Base-by-base conservation (phyloP, 2,888 invertebrate species). In the Polyploca ridens region DNA sequence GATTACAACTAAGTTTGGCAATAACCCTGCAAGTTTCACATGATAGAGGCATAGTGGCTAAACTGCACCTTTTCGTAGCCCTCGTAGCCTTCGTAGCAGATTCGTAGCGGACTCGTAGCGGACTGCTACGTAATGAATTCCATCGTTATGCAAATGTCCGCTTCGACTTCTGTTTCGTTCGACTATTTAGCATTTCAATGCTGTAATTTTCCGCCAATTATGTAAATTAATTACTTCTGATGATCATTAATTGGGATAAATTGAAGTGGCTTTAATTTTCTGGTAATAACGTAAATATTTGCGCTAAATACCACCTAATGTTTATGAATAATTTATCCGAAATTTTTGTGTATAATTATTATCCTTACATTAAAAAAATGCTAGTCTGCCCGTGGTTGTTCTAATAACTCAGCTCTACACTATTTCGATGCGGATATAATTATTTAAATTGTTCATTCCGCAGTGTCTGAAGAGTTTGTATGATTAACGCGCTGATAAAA, bases 221-320 rank as follows among this genome's bases (percentile, higher is more conserved):
- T 88, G 87, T 72, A 85, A 87, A 88, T 88, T 84, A 87, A 87
- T 87, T 80, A 83, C 82, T 84, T 76, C 73, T 82, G 83, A 84
- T 83, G 79, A 82, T 82, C 80, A 76, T 85, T 84, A 81, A 87
- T 86, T 81, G 80, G 72, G 67, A 74, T 75, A 70, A 77, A 79
- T 81, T 75, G 71, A 67, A 71, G 75, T 69, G 60, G 67, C 38
- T 38, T 69, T 70, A 63, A 68, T 72, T 76, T 76, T 68, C 62
- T 63, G 46, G 62, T 62, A 58, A 62, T 69, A 67, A 63, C 66
- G 65, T 65, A 62, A 58, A 54, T 62, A 64, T 64, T 62, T 67
- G 66, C 61, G 67, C 60, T 63, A 44, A 38, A 57, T 33, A 4
- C 7, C 62, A 44, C 14, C 14, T 46, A 5, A 46, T 46, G 46